A percentile compares a stretch with the other conserved stretches of the same genome.
phyloP scores from a whole-genome alignment of 2,888 invertebrate species.

The Leptinotarsa haldemani region DNA sequence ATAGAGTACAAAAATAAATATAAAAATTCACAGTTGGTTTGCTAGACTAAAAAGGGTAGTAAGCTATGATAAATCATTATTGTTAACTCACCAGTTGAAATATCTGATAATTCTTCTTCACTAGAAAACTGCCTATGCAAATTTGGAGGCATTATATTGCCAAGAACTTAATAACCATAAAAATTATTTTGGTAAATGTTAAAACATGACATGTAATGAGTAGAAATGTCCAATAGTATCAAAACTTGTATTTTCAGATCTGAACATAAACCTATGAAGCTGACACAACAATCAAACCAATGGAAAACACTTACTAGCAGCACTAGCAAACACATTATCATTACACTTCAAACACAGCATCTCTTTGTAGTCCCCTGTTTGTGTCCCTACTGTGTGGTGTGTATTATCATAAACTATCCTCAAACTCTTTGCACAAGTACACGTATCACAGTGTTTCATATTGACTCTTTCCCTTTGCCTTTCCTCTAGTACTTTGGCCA shows the following conservation, averaged over 20 bases:
- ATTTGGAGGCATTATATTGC: no score
- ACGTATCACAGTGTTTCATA: slow-evolving; percentile 86
- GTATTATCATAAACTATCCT: slow-evolving; percentile 70
- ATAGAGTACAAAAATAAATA: no score
- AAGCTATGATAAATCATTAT: background rate
- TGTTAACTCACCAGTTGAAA: no score
- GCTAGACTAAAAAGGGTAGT: no score
- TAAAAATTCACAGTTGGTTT: no score
- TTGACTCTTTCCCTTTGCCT: slow-evolving; percentile 82
- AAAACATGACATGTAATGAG: background rate
- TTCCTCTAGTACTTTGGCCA: slow-evolving; percentile 92
- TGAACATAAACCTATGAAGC: background rate
- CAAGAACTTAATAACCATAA: no score
- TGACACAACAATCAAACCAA: slow-evolving; percentile 19
- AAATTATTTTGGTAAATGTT: no score
- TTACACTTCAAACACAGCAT: slow-evolving; percentile 74
- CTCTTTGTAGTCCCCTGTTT: slow-evolving; percentile 72
- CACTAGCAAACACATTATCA: slow-evolving; percentile 53
- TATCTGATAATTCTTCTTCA: no score
- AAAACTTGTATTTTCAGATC: background rate
- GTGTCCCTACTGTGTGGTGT: slow-evolving; percentile 73
- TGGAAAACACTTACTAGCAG: slow-evolving; percentile 37
- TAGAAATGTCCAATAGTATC: background rate
- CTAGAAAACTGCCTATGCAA: background rate
- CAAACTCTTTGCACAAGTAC: slow-evolving; percentile 74